Conservation (phyloP, 1,140 invertebrate genomes). For the Lutraria rhynchaena region DNA sequence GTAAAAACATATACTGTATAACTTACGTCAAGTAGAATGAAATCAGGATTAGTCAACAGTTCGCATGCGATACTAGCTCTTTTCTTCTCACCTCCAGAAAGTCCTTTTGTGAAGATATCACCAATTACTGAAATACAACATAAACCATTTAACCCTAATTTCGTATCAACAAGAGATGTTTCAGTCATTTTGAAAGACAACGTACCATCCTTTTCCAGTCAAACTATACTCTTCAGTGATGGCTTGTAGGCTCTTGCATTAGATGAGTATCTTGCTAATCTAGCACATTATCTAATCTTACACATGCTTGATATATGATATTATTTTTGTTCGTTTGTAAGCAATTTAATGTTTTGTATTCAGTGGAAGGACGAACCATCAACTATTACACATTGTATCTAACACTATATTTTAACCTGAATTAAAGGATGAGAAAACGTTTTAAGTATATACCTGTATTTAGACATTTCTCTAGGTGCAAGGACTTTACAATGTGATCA, state of each 20-base stretch:
- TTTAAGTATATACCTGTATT: slow-evolving; percentile 88
- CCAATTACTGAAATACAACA: slow-evolving; percentile 86
- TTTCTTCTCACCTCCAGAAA: slow-evolving; percentile 94
- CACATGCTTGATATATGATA: no score
- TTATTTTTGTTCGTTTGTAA: no score
- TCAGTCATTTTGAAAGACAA: background rate
- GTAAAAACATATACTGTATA: no score
- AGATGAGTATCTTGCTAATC: no score
- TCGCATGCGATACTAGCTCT: slow-evolving; percentile 93
- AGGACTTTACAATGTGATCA: slow-evolving; percentile 89
- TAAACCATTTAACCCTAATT: background rate
- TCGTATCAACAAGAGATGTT: background rate
- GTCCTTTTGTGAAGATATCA: slow-evolving; percentile 89
- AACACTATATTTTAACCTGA: no score
- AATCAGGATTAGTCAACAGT: slow-evolving; percentile 91
- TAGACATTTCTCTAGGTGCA: slow-evolving; percentile 89
- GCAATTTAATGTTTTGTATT: no score
- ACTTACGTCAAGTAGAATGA: slow-evolving; percentile 93
- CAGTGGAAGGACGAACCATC: background rate
- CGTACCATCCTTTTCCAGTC: no score
- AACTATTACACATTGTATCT: background rate
- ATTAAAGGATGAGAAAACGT: no score
- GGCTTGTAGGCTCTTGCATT: background rate
- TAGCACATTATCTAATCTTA: no score
- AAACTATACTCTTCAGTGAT: no score